Base-by-base conservation (phyloP, 2,888 invertebrate genomes). In the Seira sanloemensis region DNA sequence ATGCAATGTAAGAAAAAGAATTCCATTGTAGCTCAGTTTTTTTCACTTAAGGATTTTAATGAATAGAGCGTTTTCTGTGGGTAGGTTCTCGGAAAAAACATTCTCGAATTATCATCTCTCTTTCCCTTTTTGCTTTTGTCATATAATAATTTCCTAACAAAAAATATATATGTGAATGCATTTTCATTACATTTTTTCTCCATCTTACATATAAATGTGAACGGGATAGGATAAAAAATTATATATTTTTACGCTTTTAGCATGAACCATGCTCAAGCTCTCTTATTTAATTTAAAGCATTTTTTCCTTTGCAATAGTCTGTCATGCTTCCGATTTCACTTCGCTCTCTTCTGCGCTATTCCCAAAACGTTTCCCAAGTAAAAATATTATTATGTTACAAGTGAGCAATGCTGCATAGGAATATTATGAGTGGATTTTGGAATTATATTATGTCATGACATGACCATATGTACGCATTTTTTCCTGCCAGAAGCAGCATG, bases 371-470 rank as follows among this genome's bases (percentile, higher is more conserved):
- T 12, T 50, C n/a, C 50, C 50, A 50, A 50, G 50, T 12, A 16
- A 50, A 50, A 50, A 50, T n/a, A 50, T n/a, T n/a, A n/a, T n/a
- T 50, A 50, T 50, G 50, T 50, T 50, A 50, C 50, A n/a, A 12
- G 2, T 50, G 16, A 12, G 50, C 1, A 50, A 50, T 50, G 50
- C 50, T 50, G 5, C 16, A n/a, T 12, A 16, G n/a, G n/a, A 50
- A 50, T 50, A 50, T 50, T 50, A 50, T 16, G 50, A 50, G 72
- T 72, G 26, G 72, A 78, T 72, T 65, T 37, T 71, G 50, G 78
- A 72, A 78, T 78, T 78, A 78, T 50, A 50, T 50, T 50, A 50
- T 50, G 50, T 50, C 50, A 50, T 78, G 78, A 71, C 66, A 72
- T 72, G 72, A 66, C 72, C 78, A 75, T 75, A 66, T 65, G 75